Percentiles rank a stretch among this genome's conserved stretches.
Conservation (phyloP, 2,113 vertebrate genomes). For the Etia nguti region DNA sequence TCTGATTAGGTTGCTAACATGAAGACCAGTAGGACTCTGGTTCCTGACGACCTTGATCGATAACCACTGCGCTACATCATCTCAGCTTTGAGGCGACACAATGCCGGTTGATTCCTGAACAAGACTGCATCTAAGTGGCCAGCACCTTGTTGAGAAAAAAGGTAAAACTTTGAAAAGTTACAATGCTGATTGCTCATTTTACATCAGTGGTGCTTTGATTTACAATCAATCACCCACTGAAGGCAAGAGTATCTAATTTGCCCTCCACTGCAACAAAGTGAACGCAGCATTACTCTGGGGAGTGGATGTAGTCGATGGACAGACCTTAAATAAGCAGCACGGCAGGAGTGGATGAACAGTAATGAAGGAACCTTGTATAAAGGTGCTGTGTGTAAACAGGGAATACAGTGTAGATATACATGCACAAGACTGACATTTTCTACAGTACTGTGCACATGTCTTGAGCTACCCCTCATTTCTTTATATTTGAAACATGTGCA, state of each 20-base stretch:
- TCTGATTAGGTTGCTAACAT: conserved; percentile 10
- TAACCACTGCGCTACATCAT: background rate
- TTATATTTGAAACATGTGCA: background rate
- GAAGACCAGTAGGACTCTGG: background rate
- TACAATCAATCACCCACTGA: conserved; percentile 1
- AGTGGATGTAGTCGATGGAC: background rate
- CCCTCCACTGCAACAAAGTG: background rate
- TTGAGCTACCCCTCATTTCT: background rate
- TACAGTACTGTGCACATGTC: background rate
- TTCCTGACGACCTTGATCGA: conserved; percentile 12
- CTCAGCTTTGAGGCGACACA: background rate
- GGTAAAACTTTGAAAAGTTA: background rate
- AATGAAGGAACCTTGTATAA: background rate
- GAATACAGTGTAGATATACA: background rate
- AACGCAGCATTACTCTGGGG: background rate
- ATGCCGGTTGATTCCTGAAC: background rate
- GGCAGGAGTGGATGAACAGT: background rate
- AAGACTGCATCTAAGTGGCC: background rate
- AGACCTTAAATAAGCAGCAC: background rate
- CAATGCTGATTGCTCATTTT: conserved; percentile 1
- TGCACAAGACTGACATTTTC: background rate
- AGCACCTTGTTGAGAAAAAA: background rate
- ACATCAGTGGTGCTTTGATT: background rate
- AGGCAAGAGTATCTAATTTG: background rate
- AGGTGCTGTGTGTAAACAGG: background rate